These are phyloP conservation scores for Anneissia japonica DNA, from an alignment of 35 echinoderm and acorn worm genomes.

Conservation along the genomic window DNA sequence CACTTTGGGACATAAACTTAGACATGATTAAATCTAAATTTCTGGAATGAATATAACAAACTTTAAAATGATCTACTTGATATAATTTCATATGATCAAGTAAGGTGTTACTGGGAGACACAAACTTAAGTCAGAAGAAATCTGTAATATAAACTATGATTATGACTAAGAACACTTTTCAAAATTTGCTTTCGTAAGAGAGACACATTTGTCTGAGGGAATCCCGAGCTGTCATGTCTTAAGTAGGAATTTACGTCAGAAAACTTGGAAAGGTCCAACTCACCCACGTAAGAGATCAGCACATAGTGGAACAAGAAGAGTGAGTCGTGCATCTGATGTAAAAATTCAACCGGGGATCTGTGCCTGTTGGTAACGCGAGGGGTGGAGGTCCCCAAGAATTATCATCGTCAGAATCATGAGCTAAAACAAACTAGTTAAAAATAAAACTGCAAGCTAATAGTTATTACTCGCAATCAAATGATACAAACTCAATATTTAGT, in stretches of 20 bases:
- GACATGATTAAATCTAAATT: no score
- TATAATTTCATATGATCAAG: no score
- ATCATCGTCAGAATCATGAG: neutral
- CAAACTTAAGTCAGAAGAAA: neutral
- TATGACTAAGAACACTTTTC: neutral
- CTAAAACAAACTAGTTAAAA: neutral
- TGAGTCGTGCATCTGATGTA: neutral
- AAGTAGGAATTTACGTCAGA: neutral
- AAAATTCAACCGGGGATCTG: neutral
- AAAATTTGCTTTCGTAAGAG: neutral
- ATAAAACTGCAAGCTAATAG: neutral
- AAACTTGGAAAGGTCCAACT: neutral
- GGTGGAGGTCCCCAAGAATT: neutral
- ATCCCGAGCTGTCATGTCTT: neutral
- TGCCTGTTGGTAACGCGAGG: no score
- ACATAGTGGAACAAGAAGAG: neutral
- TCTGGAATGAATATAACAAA: no score
- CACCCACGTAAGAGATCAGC: neutral
- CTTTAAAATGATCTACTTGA: no score
- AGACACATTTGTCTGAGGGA: neutral
- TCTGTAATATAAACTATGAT: neutral
- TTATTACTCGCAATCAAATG: neutral
- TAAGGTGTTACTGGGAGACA: no score
- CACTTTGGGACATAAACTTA: no score
- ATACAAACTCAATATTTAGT: neutral